Base-by-base conservation (phyloP, 2,797 vertebrate species). In the Schizopygopsis pylzovi region DNA sequence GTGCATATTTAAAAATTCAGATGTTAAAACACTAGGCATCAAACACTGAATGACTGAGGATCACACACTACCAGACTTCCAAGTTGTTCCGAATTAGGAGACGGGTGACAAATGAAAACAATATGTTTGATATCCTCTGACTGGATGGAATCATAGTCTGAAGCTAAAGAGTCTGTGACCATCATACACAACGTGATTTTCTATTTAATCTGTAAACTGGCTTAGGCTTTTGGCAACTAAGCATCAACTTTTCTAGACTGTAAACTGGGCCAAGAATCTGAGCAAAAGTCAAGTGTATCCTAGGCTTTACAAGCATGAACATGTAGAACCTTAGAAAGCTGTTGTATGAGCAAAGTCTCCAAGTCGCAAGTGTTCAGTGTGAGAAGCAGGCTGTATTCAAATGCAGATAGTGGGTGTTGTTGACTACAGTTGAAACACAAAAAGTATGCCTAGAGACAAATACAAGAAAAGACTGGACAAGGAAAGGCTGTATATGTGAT, bases 351-450 rank as follows among this genome's bases (percentile, higher is more conserved):
- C 63, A 84, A 82, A 77, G 37, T 54, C 56, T 52, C 33, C 8
- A 7, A 8, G 15, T 71, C 20, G 1, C 25, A 61, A 37, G 71
- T 47, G 18, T 61, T 67, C 37, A 77, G 28, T n/a, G 15, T 47
- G 1, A 65, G 71, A 59, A 18, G n/a, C 33, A 18, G 33, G 20
- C 41, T 63, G 59, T 79, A 84, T 89, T 89, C 67, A 89, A 76
- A 89, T 88, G 87, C 77, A 89, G 84, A 89, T 82, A 47, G 45
- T 47, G 47, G 43, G 56, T 75, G 67, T 82, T 61, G 75, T 75
- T 83, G 45, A n/a, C 28, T 86, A 79, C 59, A 72, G 79, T 79
- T 82, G 43, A 71, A 72, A 83, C 25, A 79, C 79, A 83, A 81
- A 45, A 28, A 45, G n/a, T 33, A 73, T 9, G 68, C 16, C 39